Percentiles rank a stretch among this genome's conserved stretches.
Evolutionary conservation across 2,113 vertebrate genomes (phyloP).

Genomic region (cattle (Bos taurus)): DNA sequence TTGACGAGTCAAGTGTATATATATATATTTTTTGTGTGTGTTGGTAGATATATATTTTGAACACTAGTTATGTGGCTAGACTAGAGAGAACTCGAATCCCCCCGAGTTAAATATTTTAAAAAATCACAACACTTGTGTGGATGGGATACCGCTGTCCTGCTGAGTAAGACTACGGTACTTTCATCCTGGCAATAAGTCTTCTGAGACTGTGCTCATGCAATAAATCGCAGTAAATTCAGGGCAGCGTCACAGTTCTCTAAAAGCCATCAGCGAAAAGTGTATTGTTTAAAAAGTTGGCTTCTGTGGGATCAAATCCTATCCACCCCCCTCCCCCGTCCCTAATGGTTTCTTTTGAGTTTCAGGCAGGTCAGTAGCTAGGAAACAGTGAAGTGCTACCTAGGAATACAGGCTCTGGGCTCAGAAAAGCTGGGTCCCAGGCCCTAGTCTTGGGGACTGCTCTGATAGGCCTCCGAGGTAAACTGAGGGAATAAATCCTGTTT

Average conservation of each 20-base stretch:
- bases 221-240: neutral
- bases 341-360: neutral
- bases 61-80: neutral
- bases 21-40: neutral
- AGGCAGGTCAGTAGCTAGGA: neutral
- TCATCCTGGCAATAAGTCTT: neutral
- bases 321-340: too few species aligned
- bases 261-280: neutral
- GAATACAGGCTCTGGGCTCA: neutral
- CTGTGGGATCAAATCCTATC: fast-evolving
- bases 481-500: neutral
- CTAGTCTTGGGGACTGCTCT: neutral
- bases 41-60: neutral
- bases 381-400: neutral
- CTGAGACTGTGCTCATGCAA: neutral
- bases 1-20: fast-evolving
- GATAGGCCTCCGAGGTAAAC: neutral
- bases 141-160: neutral
- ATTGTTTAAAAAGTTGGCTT: neutral
- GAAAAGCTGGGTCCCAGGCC: neutral
- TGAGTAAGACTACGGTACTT: neutral
- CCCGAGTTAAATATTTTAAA: neutral
- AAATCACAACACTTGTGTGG: neutral
- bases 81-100: neutral
- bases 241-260: neutral